Evolutionary conservation across 2,113 vertebrate species (phyloP).

Genomic region (Camelus bactrianus): DNA sequence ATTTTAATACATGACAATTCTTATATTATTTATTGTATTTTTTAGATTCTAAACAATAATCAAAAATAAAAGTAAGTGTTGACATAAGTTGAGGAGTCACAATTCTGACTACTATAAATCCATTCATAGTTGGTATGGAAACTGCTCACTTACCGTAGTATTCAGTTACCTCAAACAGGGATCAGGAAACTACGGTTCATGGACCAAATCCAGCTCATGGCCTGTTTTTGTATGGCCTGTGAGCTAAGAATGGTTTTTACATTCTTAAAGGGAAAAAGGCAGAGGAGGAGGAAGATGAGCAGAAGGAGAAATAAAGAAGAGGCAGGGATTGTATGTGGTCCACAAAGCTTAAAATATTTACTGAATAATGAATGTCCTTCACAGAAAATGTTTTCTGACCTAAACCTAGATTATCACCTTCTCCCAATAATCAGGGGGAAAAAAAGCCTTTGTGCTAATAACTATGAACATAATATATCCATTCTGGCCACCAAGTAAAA

Average conservation of each 20-base stretch:
- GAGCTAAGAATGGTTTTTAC: not conserved
- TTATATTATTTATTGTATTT: not conserved
- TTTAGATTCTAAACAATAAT: slow-evolving; percentile 23
- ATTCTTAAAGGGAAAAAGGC: not conserved
- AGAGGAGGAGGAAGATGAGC: not conserved
- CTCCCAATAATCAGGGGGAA: not conserved
- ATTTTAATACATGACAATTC: not conserved
- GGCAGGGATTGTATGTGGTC: not conserved
- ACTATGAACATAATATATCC: not conserved
- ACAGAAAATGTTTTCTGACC: not conserved
- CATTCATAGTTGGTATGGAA: not conserved
- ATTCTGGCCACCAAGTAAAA: not conserved
- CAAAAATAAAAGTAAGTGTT: slow-evolving; percentile 24
- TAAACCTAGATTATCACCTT: not conserved
- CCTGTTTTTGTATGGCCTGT: not conserved
- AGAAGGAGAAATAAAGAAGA: not conserved
- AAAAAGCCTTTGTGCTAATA: not conserved
- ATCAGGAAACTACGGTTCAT: not conserved
- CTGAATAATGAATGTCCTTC: not conserved
- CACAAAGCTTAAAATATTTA: not conserved
- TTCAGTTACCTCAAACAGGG: not conserved
- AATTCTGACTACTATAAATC: not conserved
- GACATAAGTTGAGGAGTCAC: not conserved
- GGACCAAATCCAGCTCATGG: not conserved
- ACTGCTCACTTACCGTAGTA: not conserved